Evolutionary conservation across 1,140 invertebrate species (phyloP), one percentile per base, ranked within the genome.

Genomic region (Aphidius gifuensis): DNA sequence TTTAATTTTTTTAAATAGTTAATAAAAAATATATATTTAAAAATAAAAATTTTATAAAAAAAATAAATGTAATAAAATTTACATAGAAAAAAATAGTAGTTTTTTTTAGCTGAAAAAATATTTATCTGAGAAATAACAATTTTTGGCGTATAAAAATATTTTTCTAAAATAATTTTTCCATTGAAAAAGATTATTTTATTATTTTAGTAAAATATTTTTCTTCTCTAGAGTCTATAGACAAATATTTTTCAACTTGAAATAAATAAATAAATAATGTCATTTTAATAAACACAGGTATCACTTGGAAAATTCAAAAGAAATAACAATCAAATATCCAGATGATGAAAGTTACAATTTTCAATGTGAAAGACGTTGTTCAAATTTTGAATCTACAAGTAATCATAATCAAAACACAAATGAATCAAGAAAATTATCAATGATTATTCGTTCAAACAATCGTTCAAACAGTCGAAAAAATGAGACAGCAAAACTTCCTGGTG

Each of bases 371-470:
- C 38, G 47, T 23, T 9, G 46, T 6, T 38, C 32, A 32, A 55
- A 66, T 55, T n/a, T 23, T 7, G 54, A 32, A 16, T 7, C 38
- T 21, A 62, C 11, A 11, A 43, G 60, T 56, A 46, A 62, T 42
- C 43, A 59, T n/a, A 9, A 57, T 40, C 21, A 9, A 8, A 39
- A 11, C 5, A 43, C 56, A 6, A 38, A 11, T 6, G 57, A 58
- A 49, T 42, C 42, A 38, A 57, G 43, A 55, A 66, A 66, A n/a
- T 44, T 54, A 23, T 62, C 61, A 49, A 66, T 60, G 9, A 57
- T 66, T 7, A 56, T 66, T 49, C 50, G 62, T 21, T 55, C 60
- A 43, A 56, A 23, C 58, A 66, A 66, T 44, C 60, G 64, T 32
- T 16, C 5, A 46, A 11, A 48, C 61, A 38, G 56, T 60, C 57